Percentiles rank a stretch among this genome's conserved stretches.
phyloP scores from a whole-genome alignment of 2,888 invertebrate genomes.

The Mimachlamys varia region DNA sequence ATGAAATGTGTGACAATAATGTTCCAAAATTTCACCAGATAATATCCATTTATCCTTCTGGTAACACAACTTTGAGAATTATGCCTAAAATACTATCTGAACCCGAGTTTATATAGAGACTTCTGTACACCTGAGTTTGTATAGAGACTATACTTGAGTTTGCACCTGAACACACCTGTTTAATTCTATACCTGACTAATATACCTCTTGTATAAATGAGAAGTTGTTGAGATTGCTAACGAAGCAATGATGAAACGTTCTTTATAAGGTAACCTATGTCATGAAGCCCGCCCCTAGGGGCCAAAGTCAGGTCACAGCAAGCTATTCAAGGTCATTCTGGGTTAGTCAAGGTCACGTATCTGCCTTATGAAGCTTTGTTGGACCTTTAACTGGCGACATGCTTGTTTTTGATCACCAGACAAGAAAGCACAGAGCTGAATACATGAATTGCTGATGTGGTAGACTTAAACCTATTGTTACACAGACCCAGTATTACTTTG shows the following conservation, averaged over 20 bases:
- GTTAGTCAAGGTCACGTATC: not conserved
- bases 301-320: not conserved
- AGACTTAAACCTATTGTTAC: not conserved
- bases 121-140: too few relatives aligned
- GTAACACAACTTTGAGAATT: too few relatives aligned
- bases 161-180: conserved; percentile 10
- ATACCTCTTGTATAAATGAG: not conserved
- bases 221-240: not conserved
- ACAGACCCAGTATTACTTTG: too few relatives aligned
- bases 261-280: not conserved
- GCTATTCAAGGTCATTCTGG: not conserved
- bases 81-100: too few relatives aligned
- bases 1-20: too few relatives aligned
- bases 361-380: not conserved
- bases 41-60: too few relatives aligned
- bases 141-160: too few relatives aligned
- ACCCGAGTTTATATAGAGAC: too few relatives aligned
- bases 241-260: not conserved
- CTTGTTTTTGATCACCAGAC: conserved; percentile 31
- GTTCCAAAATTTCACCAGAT: too few relatives aligned
- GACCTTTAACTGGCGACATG: not conserved
- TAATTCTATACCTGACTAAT: not conserved
- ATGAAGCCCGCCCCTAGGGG: not conserved
- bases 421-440: conserved; percentile 10
- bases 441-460: conserved; percentile 22